Percentiles rank a stretch among this genome's conserved stretches.
These are phyloP conservation scores for Cephus spinipes DNA, from an alignment of 2,888 invertebrate genomes.

Conservation along the genomic window DNA sequence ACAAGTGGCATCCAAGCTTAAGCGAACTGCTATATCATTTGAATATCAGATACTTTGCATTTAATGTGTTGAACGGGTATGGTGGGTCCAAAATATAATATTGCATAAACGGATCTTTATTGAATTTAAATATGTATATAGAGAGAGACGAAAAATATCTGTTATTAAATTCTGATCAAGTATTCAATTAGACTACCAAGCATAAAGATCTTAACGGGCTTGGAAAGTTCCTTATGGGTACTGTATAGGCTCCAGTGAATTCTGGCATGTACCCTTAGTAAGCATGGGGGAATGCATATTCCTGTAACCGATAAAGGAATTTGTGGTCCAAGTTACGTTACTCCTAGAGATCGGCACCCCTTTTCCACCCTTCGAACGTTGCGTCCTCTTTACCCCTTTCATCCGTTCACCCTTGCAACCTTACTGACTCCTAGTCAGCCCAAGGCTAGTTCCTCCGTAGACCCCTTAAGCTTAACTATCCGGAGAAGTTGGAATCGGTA, in stretches of 20 bases:
- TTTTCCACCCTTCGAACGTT: slow-evolving; percentile 22
- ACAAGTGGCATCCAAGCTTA: background rate
- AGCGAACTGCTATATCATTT: slow-evolving; percentile 4
- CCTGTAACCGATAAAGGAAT: slow-evolving; percentile 49
- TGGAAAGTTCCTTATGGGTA: background rate
- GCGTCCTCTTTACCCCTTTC: slow-evolving; percentile 37
- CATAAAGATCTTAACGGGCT: background rate
- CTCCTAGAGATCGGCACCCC: slow-evolving; percentile 39
- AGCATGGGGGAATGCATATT: background rate
- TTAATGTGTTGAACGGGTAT: background rate
- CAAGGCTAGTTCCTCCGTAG: slow-evolving; percentile 51
- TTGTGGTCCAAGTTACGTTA: slow-evolving; percentile 53
- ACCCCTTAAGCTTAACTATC: slow-evolving; percentile 58
- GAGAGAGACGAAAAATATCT: no score
- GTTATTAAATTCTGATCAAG: background rate
- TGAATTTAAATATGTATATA: background rate
- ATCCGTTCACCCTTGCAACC: slow-evolving; percentile 47
- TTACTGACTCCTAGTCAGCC: slow-evolving; percentile 50
- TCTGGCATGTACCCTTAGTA: background rate
- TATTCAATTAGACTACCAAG: background rate
- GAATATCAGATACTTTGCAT: slow-evolving; percentile 5
- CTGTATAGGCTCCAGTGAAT: background rate
- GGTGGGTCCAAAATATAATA: background rate
- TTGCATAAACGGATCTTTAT: background rate
- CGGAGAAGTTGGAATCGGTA: slow-evolving; percentile 55